Base-by-base conservation (phyloP, 2,113 vertebrate genomes). In the Melospiza melodia region DNA sequence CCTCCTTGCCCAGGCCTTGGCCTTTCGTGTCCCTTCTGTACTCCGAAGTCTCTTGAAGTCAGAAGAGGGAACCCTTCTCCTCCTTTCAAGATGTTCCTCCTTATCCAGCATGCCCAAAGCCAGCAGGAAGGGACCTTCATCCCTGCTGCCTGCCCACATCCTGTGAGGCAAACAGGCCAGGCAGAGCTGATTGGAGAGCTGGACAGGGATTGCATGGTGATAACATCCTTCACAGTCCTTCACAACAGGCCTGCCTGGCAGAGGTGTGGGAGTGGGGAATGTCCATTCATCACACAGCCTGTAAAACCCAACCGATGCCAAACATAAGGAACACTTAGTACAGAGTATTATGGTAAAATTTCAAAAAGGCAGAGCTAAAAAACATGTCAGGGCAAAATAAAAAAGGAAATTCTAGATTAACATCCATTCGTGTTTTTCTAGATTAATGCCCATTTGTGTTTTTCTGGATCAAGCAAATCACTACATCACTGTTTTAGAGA, bases 241-340 rank as follows among this genome's bases (percentile, higher is more conserved):
- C 33, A 27, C 3, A 1, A 15, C 2, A 35, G 22, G 4, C 28
- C 35, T 44, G 35, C 44, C 43, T 5, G 6, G 31, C 86, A 68
- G 18, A 22, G 19, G 21, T 4, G 12, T 30, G 58, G 22, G 23
- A 24, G 12, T 6, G 55, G 6, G 16, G 10, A 31, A 48, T 44
- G 37, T 33, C n/a, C 33, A 3, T 21, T 9, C 25, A 12, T 4
- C 0, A 0, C 10, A 30, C 5, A 30, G 14, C 35, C 33, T 25
- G 35, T 55, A 35, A 74, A 68, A 66, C 8, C 7, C 23, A 91
- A 37, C 17, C 91, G 23, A 18, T 13, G 9, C 41, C 15, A 44
- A 52, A 57, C 6, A 30, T 41, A n/a, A 62, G 8, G 8, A 52
- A 23, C 0, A 1, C 5, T 54, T 59, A 24, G 6, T 81, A 61